phyloP scores from a whole-genome alignment of 2,113 vertebrate genomes.

The Brienomyrus brachyistius region DNA sequence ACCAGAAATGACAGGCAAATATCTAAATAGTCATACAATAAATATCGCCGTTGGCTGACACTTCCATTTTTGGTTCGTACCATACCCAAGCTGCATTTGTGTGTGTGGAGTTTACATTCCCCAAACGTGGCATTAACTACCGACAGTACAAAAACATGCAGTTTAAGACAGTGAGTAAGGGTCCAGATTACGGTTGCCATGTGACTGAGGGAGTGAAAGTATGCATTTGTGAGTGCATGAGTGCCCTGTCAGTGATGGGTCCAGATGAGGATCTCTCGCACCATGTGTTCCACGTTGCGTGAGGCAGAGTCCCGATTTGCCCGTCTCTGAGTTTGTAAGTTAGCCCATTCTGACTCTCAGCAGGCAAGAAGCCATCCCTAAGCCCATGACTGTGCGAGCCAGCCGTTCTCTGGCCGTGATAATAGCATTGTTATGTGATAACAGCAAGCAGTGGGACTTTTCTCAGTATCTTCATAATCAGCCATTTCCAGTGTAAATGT shows the following conservation, averaged over 20 bases:
- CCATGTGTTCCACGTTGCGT: neutral
- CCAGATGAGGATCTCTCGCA: neutral
- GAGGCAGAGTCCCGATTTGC: neutral
- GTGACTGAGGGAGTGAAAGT: neutral
- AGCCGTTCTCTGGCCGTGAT: neutral
- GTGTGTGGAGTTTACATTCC: neutral
- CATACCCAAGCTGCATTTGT: neutral
- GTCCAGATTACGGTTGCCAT: neutral
- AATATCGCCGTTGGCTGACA: neutral
- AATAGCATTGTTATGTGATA: neutral
- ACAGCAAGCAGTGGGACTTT: neutral
- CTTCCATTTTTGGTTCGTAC: neutral
- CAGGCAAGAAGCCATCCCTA: neutral
- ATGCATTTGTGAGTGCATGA: neutral
- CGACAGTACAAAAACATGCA: neutral
- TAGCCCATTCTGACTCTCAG: neutral
- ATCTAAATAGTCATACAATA: neutral
- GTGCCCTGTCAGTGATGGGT: neutral
- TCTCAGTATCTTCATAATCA: neutral
- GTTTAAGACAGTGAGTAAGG: neutral
- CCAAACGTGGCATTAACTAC: neutral
- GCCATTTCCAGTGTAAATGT: conserved; percentile 3
- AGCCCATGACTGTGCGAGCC: neutral
- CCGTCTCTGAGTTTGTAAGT: neutral
- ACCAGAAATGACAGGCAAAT: neutral